Conservation (phyloP, 1,140 invertebrate genomes). For the Pygmarrhopalites habei region DNA sequence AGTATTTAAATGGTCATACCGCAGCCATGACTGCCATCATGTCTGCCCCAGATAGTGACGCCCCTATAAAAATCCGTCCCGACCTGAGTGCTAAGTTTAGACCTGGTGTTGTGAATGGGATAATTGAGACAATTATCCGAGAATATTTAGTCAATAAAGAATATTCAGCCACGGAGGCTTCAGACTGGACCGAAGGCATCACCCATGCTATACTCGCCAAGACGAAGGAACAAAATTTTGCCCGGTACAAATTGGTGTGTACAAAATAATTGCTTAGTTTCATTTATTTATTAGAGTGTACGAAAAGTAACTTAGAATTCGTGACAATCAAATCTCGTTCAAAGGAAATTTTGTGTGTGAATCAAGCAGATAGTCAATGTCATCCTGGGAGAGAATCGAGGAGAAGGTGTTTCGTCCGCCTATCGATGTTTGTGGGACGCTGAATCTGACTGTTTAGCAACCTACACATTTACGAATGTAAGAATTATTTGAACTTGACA, state of each 20-base stretch:
- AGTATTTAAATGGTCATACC: no score
- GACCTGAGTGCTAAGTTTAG: slow-evolving; percentile 36
- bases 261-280: no score
- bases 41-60: not conserved
- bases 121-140: slow-evolving; percentile 35
- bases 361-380: slow-evolving; percentile 42
- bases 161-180: slow-evolving; percentile 43
- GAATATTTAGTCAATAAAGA: slow-evolving; percentile 33
- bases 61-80: slow-evolving; percentile 15
- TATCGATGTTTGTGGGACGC: slow-evolving; percentile 50
- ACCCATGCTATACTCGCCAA: slow-evolving; percentile 43
- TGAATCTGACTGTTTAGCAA: slow-evolving; percentile 48
- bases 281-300: no score
- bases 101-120: slow-evolving; percentile 31
- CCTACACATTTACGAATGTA: slow-evolving; percentile 44
- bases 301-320: no score
- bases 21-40: no score
- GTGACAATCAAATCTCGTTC: no score
- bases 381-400: slow-evolving; percentile 48
- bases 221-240: slow-evolving; percentile 44
- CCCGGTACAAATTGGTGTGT: slow-evolving; percentile 48
- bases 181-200: slow-evolving; percentile 42
- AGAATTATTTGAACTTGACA: no score
- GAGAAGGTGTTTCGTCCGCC: slow-evolving; percentile 47
- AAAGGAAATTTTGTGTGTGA: no score